Evolutionary conservation across 2,888 invertebrate genomes (phyloP), one percentile per base, ranked within the genome.

Genomic region (Macropis europaea): DNA sequence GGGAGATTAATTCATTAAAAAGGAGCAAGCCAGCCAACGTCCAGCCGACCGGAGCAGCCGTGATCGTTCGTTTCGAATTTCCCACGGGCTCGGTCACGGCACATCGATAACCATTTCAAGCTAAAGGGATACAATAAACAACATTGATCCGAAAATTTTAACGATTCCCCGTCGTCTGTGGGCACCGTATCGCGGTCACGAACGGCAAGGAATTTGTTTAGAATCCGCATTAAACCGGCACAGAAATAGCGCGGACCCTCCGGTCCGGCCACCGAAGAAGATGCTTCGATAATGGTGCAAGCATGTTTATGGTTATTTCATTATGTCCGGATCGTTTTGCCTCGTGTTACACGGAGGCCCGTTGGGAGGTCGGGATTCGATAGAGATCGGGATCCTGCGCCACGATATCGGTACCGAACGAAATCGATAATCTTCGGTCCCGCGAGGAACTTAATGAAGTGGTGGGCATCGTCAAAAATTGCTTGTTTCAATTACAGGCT

Each of bases 351-450:
- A 64, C 34, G 53, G 43, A 47, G 53, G 60, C 67, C 70, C 7
- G 64, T 61, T 78, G 77, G 70, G 76, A 74, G 71, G 75, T 83
- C 81, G 77, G 52, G 53, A 42, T 11, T 43, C 54, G 85, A 86
- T 85, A 85, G 67, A 47, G 74, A 86, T 86, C 84, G 60, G 52
- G 82, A 80, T 84, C 71, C 54, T 22, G n/a, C 13, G 59, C 32
- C 64, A 45, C 60, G 78, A 82, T 79, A 77, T 74, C 69, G 72
- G 69, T 76, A 82, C 77, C 76, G 82, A 72, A 78, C 76, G 79
- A 84, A 86, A 86, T 86, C 86, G 87, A 83, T 87, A 84, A 88
- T 86, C 81, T 79, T 80, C 69, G 63, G 80, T 76, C 74, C 70
- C 57, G 70, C 54, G 72, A 76, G 79, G 75, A 68, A 77, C 80